Conservation (phyloP, 2,888 invertebrate species). For the Rotaria sp. region DNA sequence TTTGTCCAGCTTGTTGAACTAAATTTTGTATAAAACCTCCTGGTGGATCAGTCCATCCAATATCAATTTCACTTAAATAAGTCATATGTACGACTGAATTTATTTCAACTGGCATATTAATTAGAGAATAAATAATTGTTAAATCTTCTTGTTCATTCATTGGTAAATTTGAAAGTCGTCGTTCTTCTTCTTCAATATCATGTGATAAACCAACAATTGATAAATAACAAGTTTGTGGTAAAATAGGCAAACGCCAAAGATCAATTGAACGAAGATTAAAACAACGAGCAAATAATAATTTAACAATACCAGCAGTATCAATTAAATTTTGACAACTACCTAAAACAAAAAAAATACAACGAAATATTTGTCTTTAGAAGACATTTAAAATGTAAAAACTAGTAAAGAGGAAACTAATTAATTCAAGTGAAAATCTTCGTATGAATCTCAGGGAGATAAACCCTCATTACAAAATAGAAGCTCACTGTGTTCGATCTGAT, state of each 20-base stretch:
- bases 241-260: background rate
- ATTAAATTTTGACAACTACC: background rate
- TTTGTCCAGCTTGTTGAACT: background rate
- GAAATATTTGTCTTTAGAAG: too few species aligned
- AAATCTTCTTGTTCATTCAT: background rate
- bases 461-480: too few species aligned
- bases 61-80: background rate
- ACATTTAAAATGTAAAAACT: too few species aligned
- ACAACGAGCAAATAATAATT: slow-evolving; percentile 12
- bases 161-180: too few species aligned
- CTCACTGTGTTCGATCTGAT: too few species aligned
- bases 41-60: slow-evolving; percentile 24
- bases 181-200: background rate
- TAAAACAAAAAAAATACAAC: background rate
- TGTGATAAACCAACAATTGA: background rate
- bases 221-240: background rate
- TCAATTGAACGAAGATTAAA: background rate
- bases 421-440: too few species aligned
- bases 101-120: background rate
- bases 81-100: background rate
- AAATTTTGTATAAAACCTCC: background rate
- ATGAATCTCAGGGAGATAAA: too few species aligned
- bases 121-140: background rate
- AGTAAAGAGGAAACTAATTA: too few species aligned
- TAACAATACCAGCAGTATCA: background rate